Conservation (phyloP, 2,888 invertebrate genomes). For the Subacronicta megacephala region DNA sequence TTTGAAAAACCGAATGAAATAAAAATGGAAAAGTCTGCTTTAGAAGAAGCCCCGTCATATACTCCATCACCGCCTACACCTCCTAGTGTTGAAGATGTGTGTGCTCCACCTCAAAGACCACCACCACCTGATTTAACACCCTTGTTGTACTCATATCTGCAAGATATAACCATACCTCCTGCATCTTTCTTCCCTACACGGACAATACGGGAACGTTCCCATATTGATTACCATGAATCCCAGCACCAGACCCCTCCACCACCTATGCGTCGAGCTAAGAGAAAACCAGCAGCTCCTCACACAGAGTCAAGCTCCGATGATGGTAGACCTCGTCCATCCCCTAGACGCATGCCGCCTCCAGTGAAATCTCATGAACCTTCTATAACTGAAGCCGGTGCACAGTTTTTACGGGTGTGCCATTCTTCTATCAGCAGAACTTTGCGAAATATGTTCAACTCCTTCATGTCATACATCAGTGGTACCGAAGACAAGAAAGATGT, state of each 20-base stretch:
- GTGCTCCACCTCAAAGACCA: slow-evolving; percentile 79
- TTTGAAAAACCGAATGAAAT: slow-evolving; percentile 45
- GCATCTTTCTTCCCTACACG: slow-evolving; percentile 83
- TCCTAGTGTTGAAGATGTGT: slow-evolving; percentile 66
- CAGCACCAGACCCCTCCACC: slow-evolving; percentile 80
- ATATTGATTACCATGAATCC: slow-evolving; percentile 76
- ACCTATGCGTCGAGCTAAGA: slow-evolving; percentile 85
- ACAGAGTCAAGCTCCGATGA: slow-evolving; percentile 89
- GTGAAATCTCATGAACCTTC: slow-evolving; percentile 90
- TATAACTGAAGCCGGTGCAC: slow-evolving; percentile 92
- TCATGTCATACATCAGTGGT: slow-evolving; percentile 90
- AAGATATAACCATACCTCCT: slow-evolving; percentile 87
- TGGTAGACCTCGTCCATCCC: slow-evolving; percentile 80
- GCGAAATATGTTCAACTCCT: slow-evolving; percentile 91
- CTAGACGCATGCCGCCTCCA: slow-evolving; percentile 77
- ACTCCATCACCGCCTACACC: slow-evolving; percentile 59
- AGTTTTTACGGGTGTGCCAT: slow-evolving; percentile 92
- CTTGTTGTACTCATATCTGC: slow-evolving; percentile 87
- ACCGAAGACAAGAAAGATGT: slow-evolving; percentile 92
- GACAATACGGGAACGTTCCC: slow-evolving; percentile 73
- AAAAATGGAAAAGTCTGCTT: slow-evolving; percentile 48
- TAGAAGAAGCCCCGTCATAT: slow-evolving; percentile 45
- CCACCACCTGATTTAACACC: slow-evolving; percentile 86
- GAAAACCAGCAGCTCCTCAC: slow-evolving; percentile 76
- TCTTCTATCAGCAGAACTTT: slow-evolving; percentile 91